Base-by-base conservation (phyloP, 2,113 vertebrate species). In the Apteryx mantelli region DNA sequence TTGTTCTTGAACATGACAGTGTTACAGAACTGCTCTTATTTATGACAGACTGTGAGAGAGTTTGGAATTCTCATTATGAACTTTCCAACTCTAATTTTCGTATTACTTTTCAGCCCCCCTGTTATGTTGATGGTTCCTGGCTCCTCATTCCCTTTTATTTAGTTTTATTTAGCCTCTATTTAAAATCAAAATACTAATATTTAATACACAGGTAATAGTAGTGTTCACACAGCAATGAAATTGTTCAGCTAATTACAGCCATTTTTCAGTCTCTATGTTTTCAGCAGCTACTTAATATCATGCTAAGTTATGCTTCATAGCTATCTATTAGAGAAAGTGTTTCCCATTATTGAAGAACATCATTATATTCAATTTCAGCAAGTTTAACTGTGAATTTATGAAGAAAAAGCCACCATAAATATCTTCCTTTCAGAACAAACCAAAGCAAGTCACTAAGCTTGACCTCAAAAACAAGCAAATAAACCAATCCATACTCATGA, bases 261-360 rank as follows among this genome's bases (percentile, higher is more conserved):
- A 16, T 96, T 97, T 97, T 95, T 96, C 46, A 82, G 75, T 61
- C 34, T 8, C 24, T 89, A 58, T 70, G 78, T 93, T 98, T 97
- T 96, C 82, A 68, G 25, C 42, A 88, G 28, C 50, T 40, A 58
- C 38, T 86, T 66, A 88, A 89, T 91, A n/a, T 36, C 55, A 65
- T 42, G 89, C 88, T 60, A 92, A 91, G 42, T 89, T 86, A 66
- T 24, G 40, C 91, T 95, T 88, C 71, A 77, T 56, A 95, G 76
- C 58, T 82, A 68, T 89, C 80, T 96, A 36, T 74, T 53, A 92
- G 42, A 95, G 48, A 95, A 96, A 95, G 48, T 95, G 26, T 55
- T 95, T 96, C 63, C 52, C 64, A 70, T 93, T 92, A 93, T n/a
- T 94, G 56, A 90, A 92, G 18, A 76, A 79, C 9, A 82, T 81